phyloP scores from a whole-genome alignment of 53 echinoderm and acorn worm genomes.

The Mesocentrotus franciscanus region DNA sequence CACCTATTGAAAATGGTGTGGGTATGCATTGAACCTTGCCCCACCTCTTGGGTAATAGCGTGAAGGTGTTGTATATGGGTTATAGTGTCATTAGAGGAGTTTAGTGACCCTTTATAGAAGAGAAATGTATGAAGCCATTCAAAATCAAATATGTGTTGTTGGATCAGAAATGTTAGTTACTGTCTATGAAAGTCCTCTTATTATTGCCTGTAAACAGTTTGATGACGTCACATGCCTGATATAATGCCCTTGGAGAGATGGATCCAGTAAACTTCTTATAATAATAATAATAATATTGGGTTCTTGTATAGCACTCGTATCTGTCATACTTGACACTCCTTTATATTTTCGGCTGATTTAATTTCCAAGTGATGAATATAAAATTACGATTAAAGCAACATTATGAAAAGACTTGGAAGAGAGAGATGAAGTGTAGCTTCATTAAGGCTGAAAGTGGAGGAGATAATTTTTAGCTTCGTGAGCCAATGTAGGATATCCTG shows the following conservation, averaged over 20 bases:
- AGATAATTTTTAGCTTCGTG: neutral
- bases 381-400: neutral
- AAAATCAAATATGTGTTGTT: neutral
- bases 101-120: neutral
- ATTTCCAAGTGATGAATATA: no score
- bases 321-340: no score
- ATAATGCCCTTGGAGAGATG: no score
- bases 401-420: neutral
- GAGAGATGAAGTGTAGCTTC: neutral
- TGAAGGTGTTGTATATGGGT: neutral
- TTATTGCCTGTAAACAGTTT: neutral
- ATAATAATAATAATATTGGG: no score
- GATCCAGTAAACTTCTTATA: no score
- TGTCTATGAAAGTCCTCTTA: neutral
- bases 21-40: neutral
- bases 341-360: no score
- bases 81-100: neutral
- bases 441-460: neutral
- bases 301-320: no score
- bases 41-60: constrained; percentile 1
- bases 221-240: neutral
- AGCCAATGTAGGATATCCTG: neutral
- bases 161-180: neutral
- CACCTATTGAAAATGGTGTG: constrained; percentile 36
- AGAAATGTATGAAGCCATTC: neutral